These are phyloP conservation scores for Meles meles DNA, from an alignment of 2,113 vertebrate genomes.

Conservation along the genomic window DNA sequence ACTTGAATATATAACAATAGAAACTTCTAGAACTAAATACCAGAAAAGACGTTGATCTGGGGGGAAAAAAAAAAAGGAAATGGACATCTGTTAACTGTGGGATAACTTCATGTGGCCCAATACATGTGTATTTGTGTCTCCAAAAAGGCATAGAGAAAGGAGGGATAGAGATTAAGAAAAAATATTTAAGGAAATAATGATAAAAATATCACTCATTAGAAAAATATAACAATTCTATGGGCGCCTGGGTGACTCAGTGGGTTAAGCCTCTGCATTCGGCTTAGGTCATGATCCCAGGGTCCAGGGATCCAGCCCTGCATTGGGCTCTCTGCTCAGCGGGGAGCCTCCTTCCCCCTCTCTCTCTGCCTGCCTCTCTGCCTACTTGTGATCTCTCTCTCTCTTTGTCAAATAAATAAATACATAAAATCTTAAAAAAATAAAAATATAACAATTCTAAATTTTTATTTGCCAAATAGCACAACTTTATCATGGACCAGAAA, in stretches of 20 bases:
- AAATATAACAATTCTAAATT: not conserved
- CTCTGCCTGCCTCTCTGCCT: too few species aligned
- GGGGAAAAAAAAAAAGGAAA: not conserved
- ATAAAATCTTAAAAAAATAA: not conserved
- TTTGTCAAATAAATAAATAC: too few species aligned
- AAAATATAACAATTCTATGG: not conserved
- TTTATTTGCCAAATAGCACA: not conserved
- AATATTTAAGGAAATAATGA: not conserved
- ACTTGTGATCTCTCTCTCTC: too few species aligned
- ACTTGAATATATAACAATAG: not conserved
- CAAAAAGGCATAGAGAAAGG: not conserved
- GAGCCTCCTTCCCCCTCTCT: too few species aligned
- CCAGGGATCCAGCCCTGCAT: rapidly evolving
- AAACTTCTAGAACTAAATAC: not conserved
- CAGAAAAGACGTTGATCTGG: not conserved
- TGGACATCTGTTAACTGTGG: not conserved
- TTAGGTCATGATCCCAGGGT: too few species aligned
- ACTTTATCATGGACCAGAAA: not conserved
- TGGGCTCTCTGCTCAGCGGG: too few species aligned
- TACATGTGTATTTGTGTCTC: not conserved
- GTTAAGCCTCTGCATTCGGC: too few species aligned
- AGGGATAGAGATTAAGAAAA: not conserved
- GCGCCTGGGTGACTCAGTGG: too few species aligned
- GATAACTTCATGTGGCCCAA: not conserved
- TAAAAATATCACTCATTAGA: not conserved